Conservation (phyloP, 2,888 invertebrate genomes). For the Ernsta delagoae region DNA sequence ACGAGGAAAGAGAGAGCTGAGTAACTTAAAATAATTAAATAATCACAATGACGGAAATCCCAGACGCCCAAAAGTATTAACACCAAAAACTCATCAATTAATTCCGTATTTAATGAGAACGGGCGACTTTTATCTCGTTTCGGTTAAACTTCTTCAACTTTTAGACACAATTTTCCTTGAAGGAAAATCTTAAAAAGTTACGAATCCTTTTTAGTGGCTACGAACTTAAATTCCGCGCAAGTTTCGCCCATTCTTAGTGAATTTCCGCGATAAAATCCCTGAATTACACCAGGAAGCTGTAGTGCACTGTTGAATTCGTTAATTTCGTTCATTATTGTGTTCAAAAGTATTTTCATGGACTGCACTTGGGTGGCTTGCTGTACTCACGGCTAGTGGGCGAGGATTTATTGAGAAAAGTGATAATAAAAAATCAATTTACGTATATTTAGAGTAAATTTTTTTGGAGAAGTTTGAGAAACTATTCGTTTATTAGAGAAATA, state of each 20-base stretch:
- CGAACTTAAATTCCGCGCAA: slow-evolving; percentile 25
- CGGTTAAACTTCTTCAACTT: slow-evolving; percentile 33
- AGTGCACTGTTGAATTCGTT: slow-evolving; percentile 35
- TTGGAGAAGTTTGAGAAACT: too few relatives aligned
- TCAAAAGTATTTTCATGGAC: slow-evolving; percentile 36
- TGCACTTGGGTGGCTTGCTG: background rate
- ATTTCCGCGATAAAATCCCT: slow-evolving; percentile 33
- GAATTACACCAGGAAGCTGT: slow-evolving; percentile 35
- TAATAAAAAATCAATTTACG: too few relatives aligned
- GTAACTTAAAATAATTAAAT: background rate
- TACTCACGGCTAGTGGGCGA: too few relatives aligned
- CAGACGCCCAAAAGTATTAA: slow-evolving; percentile 10
- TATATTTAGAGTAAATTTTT: too few relatives aligned
- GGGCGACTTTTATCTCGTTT: slow-evolving; percentile 32
- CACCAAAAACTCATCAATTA: slow-evolving; percentile 29
- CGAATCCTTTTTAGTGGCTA: slow-evolving; percentile 37
- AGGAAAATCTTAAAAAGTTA: slow-evolving; percentile 41
- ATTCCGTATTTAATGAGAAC: slow-evolving; percentile 17
- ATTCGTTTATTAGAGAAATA: too few relatives aligned
- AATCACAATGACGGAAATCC: background rate
- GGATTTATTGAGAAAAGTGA: too few relatives aligned
- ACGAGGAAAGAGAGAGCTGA: too few relatives aligned
- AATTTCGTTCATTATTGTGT: slow-evolving; percentile 37
- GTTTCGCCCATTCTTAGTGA: slow-evolving; percentile 34
- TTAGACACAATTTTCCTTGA: slow-evolving; percentile 40